Base-by-base conservation (phyloP, 2,113 vertebrate genomes). In the Chascanopsetta lugubris region DNA sequence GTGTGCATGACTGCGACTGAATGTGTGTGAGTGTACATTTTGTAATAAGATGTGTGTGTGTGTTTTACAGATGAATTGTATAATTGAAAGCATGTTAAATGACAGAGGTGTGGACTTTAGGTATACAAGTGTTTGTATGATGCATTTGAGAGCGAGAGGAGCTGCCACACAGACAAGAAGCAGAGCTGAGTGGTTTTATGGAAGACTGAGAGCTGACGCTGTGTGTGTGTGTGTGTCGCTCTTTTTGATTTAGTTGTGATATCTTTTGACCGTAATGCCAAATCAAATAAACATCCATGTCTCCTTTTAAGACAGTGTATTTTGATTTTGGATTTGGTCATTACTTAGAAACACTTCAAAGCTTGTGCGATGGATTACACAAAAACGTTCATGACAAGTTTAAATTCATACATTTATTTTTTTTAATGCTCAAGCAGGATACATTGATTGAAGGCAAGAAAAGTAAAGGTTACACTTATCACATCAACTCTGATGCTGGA, bases 241-340 rank as follows among this genome's bases (percentile, higher is more conserved):
- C 49, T 83, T 38, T n/a, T 80, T 72, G 45, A 89, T 61, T 87
- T 82, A 65, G 51, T 82, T 82, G 68, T 84, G 47, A 79, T 61
- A 86, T 86, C 73, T 82, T 86, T 83, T 80, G 77, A 83, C 38
- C 65, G 46, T 57, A 68, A 85, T 74, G 61, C 72, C 76, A 82
- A 82, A 77, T 87, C 60, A 82, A 89, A 84, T 88, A 88, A 87
- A 88, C 58, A 80, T 90, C 88, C 76, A 62, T 50, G 45, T 56
- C 8, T 57, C n/a, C 6, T 34, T 56, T 13, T 49, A 30, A 20
- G 6, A 34, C 8, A 6, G 47, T 2, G 5, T 43, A 29, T 26
- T 32, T n/a, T 2, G 27, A 20, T 9, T 53, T 12, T 42, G 22
- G 24, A 26, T 45, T 56, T 3, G 5, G 0, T n/a, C n/a, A n/a